These are phyloP conservation scores for Corapipo altera DNA, from an alignment of 2,113 vertebrate species.

Conservation along the genomic window DNA sequence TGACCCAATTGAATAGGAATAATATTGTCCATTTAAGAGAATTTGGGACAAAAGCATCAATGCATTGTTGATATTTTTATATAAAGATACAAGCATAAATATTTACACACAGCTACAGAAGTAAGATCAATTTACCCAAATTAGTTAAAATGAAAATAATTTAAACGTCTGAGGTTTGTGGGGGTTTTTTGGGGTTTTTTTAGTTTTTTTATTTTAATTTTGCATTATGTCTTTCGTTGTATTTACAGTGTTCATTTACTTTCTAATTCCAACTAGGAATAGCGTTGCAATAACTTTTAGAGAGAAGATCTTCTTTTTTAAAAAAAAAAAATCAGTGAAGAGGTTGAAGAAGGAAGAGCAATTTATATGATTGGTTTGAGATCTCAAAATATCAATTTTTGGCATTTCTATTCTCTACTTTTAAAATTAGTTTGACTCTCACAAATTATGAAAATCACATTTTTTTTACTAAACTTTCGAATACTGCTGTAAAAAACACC, in stretches of 20 bases:
- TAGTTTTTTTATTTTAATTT: not conserved
- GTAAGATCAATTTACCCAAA: not conserved
- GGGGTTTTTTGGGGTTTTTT: fast-evolving
- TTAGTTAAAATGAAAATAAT: not conserved
- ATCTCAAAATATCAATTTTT: not conserved
- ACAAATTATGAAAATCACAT: not conserved
- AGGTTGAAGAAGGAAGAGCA: not conserved
- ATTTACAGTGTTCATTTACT: not conserved
- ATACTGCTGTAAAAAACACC: not conserved
- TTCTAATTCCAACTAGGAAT: not conserved
- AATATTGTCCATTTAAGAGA: not conserved
- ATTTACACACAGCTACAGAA: not conserved
- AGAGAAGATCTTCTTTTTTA: not conserved
- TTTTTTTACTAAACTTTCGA: not conserved
- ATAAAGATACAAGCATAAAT: not conserved
- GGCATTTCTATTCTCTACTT: not conserved
- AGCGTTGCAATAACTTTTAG: not conserved
- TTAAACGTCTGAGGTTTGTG: not conserved
- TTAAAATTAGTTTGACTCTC: not conserved
- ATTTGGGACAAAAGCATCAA: not conserved
- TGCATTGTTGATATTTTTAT: not conserved
- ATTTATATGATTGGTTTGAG: not conserved
- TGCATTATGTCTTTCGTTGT: not conserved
- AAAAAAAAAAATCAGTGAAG: not conserved
- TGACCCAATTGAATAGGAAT: not conserved